Evolutionary conservation across 2,888 invertebrate genomes (phyloP).

Genomic region (Polyommatus icarus): DNA sequence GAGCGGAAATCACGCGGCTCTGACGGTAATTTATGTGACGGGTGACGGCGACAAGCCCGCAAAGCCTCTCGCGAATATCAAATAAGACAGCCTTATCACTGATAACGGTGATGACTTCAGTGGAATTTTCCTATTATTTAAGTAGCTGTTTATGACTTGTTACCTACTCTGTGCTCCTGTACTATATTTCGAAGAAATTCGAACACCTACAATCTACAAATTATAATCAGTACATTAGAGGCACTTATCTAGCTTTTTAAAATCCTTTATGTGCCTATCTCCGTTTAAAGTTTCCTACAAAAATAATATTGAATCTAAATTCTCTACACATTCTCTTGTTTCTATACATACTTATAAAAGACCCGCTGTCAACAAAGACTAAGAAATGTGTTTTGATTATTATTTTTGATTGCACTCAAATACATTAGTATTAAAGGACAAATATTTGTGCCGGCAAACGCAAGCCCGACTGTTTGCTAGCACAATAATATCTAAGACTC

Average conservation of each 20-base stretch:
- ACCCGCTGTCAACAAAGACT: neutral
- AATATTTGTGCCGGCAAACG: conserved; percentile 68
- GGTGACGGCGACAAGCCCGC: conserved; percentile 39
- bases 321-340: neutral
- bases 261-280: neutral
- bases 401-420: conserved; percentile 48
- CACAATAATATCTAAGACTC: conserved; percentile 71
- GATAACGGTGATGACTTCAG: conserved; percentile 44
- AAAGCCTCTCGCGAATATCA: conserved; percentile 42
- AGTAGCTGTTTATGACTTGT: conserved; percentile 30
- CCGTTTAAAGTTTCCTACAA: neutral
- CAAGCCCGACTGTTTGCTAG: conserved; percentile 56
- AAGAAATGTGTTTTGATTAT: conserved; percentile 41
- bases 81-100: conserved; percentile 46
- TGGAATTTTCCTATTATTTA: conserved; percentile 60
- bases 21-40: conserved; percentile 49
- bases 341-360: neutral
- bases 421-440: conserved; percentile 61
- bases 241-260: neutral
- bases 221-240: no score
- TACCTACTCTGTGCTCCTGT: neutral
- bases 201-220: neutral
- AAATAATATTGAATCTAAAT: neutral
- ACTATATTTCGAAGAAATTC: neutral
- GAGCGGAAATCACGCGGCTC: conserved; percentile 44